These are phyloP conservation scores for Dasypolia templi DNA, from an alignment of 2,888 invertebrate species.

Conservation along the genomic window DNA sequence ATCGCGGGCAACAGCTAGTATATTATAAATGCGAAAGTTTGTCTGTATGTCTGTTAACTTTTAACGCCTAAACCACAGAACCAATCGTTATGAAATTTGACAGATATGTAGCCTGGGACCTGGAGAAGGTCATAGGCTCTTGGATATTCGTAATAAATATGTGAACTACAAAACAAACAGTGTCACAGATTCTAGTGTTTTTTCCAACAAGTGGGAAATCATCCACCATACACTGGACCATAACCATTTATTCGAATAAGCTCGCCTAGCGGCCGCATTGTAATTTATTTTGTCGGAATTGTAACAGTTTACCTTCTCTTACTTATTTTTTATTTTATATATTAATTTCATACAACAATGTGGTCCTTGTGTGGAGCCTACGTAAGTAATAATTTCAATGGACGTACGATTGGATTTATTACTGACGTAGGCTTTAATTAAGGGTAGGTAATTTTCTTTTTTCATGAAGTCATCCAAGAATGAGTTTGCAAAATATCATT, in stretches of 20 bases:
- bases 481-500: constrained; percentile 5
- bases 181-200: not conserved
- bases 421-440: not conserved
- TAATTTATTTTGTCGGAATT: not conserved
- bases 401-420: not conserved
- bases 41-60: not conserved
- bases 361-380: too few species aligned
- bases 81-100: not conserved
- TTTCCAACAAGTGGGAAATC: not conserved
- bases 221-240: not conserved
- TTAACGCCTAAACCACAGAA: not conserved
- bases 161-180: not conserved
- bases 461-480: not conserved
- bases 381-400: not conserved
- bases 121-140: not conserved
- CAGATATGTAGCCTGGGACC: not conserved
- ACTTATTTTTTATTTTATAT: too few species aligned
- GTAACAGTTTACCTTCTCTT: not conserved
- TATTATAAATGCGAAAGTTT: not conserved
- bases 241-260: not conserved
- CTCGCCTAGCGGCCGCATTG: not conserved
- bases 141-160: not conserved
- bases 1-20: too few species aligned
- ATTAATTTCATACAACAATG: too few species aligned
- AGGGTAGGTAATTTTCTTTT: not conserved